Base-by-base conservation (phyloP, 2,888 invertebrate species). In the Cynaeus angustus region DNA sequence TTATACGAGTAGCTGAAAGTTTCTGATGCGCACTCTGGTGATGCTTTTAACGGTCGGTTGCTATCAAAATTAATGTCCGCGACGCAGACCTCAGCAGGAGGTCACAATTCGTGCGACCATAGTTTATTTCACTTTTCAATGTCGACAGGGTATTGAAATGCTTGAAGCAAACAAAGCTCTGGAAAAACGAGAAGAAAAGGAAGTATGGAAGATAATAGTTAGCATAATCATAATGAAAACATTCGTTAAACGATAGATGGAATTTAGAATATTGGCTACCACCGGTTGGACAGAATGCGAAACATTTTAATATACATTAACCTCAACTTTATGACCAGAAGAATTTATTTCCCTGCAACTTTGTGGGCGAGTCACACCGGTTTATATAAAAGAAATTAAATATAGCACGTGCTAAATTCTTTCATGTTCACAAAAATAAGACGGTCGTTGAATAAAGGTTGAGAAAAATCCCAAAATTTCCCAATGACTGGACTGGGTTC, bases 51-150 rank as follows among this genome's bases (percentile, higher is more conserved):
- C 48, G 46, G 48, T 48, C 48, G 48, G 26, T 48, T 48, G 50
- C 50, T 50, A 50, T 50, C 50, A 50, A 50, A 50, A 50, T 50
- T 50, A 50, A 50, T 50, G 50, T 50, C 50, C 50, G 50, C 50
- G 50, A 50, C 28, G 50, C 50, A 28, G 10, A 50, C 30, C 52
- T 33, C 52, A 52, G 41, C 41, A 21, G 55, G 55, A 55, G 55
- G 55, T 16, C 16, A 38, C 55, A 21, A 55, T 53, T 53, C 53
- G 33, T 53, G 33, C 33, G 37, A 26, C 13, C 37, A 37, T 30
- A 28, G 52, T 9, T 30, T 13, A 52, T n/a, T 52, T 30, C 4
- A 13, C 16, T 48, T 16, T 12, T 6, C 43, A 10, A 10, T 43
- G 43, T 43, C 43, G 13, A 12, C 43, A 43, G 10, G 43, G 43